Percentiles rank a stretch among this genome's conserved stretches.
Conservation (phyloP, 2,888 invertebrate genomes). For the Eulithis testata region DNA sequence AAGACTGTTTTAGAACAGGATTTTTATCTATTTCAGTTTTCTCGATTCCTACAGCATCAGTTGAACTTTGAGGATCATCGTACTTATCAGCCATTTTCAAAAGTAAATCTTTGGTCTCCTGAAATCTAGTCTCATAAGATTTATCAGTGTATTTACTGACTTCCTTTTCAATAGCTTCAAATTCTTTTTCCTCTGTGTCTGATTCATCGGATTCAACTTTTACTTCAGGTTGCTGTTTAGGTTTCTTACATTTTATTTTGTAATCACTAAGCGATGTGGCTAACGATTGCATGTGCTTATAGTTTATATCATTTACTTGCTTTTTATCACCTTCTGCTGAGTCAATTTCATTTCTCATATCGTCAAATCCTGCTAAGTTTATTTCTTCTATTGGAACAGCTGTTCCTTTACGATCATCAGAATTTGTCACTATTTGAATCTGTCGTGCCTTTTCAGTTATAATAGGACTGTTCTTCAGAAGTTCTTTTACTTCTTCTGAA, state of each 20-base stretch:
- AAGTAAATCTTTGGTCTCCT: constrained; percentile 76
- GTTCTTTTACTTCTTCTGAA: constrained; percentile 62
- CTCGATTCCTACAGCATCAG: constrained; percentile 32
- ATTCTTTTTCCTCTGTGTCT: constrained; percentile 59
- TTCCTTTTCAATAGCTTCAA: constrained; percentile 69
- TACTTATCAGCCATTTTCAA: constrained; percentile 66
- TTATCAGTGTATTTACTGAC: constrained; percentile 73
- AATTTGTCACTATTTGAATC: constrained; percentile 67
- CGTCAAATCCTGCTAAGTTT: constrained; percentile 56
- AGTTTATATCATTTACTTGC: constrained; percentile 65
- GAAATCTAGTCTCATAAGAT: constrained; percentile 72
- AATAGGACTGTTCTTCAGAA: constrained; percentile 67
- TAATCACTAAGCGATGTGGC: constrained; percentile 60
- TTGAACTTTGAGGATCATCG: constrained; percentile 53
- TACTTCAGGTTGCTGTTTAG: constrained; percentile 15
- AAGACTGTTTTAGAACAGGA: constrained; percentile 66
- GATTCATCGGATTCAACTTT: constrained; percentile 43
- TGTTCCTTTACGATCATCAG: constrained; percentile 52
- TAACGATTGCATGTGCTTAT: constrained; percentile 68
- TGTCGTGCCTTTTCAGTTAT: constrained; percentile 73
- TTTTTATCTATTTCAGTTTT: constrained; percentile 48
- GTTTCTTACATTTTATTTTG: constrained; percentile 46
- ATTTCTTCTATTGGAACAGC: constrained; percentile 67
- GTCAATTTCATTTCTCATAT: constrained; percentile 64
- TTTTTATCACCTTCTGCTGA: constrained; percentile 58